Evolutionary conservation across 2,113 vertebrate species (phyloP).

Genomic region (Sphyrna mokarran): DNA sequence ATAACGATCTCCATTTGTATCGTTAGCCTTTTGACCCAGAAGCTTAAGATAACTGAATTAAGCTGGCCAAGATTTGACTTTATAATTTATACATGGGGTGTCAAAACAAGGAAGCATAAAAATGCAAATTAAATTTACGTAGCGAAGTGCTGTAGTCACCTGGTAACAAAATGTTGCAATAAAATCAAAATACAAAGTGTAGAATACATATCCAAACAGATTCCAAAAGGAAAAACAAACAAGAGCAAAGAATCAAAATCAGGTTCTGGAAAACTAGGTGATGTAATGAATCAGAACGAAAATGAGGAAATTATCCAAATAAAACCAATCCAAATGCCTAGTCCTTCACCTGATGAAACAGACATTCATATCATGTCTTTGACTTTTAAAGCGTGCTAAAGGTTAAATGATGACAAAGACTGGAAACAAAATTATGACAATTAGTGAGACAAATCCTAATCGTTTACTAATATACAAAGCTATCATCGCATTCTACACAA

Average conservation of each 20-base stretch:
- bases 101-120: neutral
- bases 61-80: neutral
- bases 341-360: too few relatives aligned
- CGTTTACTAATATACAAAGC: too few relatives aligned
- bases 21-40: neutral
- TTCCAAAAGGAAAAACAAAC: neutral
- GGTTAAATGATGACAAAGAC: too few relatives aligned
- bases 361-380: too few relatives aligned
- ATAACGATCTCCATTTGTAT: neutral
- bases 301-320: too few relatives aligned
- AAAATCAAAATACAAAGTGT: neutral
- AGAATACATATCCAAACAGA: neutral
- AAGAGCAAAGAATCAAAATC: neutral
- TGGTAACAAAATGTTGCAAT: neutral
- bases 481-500: too few relatives aligned
- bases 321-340: too few relatives aligned
- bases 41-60: neutral
- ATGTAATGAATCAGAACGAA: too few relatives aligned
- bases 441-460: too few relatives aligned
- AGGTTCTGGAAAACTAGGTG: too few relatives aligned
- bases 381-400: too few relatives aligned
- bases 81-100: neutral
- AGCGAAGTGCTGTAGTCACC: neutral
- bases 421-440: too few relatives aligned
- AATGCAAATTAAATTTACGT: neutral